Evolutionary conservation across 2,113 vertebrate species (phyloP).

Genomic region (Dasyornis broadbenti): DNA sequence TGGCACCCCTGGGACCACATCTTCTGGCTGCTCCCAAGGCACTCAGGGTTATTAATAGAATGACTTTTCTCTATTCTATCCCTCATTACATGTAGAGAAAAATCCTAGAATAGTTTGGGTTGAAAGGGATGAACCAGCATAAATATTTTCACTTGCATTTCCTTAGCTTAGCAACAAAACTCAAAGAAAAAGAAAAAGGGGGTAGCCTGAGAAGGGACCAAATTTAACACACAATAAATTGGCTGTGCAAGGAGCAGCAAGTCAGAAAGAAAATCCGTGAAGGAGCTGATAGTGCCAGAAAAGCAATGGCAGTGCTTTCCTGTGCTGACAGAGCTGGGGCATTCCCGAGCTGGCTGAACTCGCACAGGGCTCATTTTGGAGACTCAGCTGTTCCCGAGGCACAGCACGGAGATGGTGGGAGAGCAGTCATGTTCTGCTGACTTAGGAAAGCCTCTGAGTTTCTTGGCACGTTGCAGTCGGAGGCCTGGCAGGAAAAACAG

Average conservation of each 20-base stretch:
- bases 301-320: neutral
- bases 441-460: neutral
- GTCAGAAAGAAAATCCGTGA: neutral
- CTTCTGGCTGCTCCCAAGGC: neutral
- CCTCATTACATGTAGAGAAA: neutral
- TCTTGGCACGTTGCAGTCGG: neutral
- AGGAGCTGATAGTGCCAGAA: conserved; percentile 26
- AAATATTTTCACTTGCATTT: neutral
- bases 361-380: neutral
- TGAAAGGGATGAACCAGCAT: neutral
- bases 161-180: neutral
- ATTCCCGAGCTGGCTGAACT: neutral
- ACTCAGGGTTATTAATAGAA: neutral
- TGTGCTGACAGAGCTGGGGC: conserved; percentile 21
- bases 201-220: neutral
- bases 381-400: neutral
- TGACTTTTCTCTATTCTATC: neutral
- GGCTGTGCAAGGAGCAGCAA: neutral
- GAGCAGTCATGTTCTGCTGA: neutral
- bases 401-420: neutral
- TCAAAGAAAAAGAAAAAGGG: neutral
- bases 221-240: neutral
- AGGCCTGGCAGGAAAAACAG: neutral
- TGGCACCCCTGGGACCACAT: neutral
- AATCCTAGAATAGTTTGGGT: neutral